Evolutionary conservation across 2,888 invertebrate species (phyloP), one percentile per base, ranked within the genome.

Genomic region (Pyralis farinalis): DNA sequence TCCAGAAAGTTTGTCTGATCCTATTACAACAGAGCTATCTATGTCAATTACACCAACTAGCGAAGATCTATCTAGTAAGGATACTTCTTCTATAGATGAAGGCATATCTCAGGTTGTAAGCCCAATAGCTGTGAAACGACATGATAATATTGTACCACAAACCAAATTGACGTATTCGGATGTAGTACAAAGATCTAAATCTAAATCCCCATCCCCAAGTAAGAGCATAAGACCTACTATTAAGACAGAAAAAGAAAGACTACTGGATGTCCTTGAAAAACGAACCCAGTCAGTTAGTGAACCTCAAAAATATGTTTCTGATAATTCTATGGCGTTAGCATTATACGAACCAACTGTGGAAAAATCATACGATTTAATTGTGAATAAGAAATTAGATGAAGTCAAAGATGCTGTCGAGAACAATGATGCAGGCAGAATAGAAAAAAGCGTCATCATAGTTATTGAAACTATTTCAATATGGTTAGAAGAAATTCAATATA

Each of bases 401-500:
- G 65, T 94, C 4, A 90, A 90, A 55, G 79, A 85, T 41, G 93
- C 94, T 1, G 82, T 94, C 7, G 81, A 90, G 35, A 80, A 71
- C 46, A 88, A 90, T 28, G 91, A 94, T 64, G 80, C 90, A 1
- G 72, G 81, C 0, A 76, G 90, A 8, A 90, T 94, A 29, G 94
- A 95, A 71, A 92, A 92, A 55, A 93, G 92, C 30, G 90, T 96
- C 7, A 91, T 95, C 7, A 92, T 93, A 12, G 92, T 95, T 0
- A 93, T 96, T 34, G 95, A 96, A 73, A 94, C 93, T 0, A 94
- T 97, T 30, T 95, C 95, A 0, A 93, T 93, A 8, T 96, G 96
- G 95, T 71, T 97, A 31, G 95, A 96, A 80, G 95, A 94, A 16
- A 95, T 96, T 44, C 95, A 96, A 67, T 95, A 95, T 54, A 92